A percentile compares a stretch with the other conserved stretches of the same genome.
These are phyloP conservation scores for Pseudomyrmex cubaensis DNA, from an alignment of 1,140 invertebrate species.

Conservation along the genomic window DNA sequence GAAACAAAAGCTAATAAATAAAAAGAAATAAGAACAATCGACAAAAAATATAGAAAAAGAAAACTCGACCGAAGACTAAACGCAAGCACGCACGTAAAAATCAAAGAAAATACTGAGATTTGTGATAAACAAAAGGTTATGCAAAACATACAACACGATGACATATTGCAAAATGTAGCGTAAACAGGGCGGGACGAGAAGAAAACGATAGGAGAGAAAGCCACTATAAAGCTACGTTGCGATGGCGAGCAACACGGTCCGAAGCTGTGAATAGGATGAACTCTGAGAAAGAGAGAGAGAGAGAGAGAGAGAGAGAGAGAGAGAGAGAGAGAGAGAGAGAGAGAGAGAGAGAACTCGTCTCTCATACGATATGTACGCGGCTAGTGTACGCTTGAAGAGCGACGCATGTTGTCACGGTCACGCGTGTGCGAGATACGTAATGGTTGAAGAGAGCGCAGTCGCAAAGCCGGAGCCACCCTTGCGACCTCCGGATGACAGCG, in stretches of 20 bases:
- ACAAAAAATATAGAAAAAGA: not conserved
- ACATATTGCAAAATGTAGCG: conserved; percentile 71
- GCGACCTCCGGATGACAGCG: conserved; percentile 66
- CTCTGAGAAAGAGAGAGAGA: not conserved
- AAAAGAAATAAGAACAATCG: not conserved
- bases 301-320: conserved; percentile 16
- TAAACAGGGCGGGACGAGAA: conserved; percentile 28
- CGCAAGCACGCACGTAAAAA: too few relatives aligned
- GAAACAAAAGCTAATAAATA: not conserved
- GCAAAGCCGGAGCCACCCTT: conserved; percentile 75
- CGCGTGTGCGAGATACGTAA: conserved; percentile 69
- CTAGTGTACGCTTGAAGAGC: conserved; percentile 45
- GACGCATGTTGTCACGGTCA: conserved; percentile 56
- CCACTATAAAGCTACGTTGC: conserved; percentile 67
- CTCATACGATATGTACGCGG: conserved; percentile 9
- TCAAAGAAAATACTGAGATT: conserved; percentile 62
- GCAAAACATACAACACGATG: conserved; percentile 77
- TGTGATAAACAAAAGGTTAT: conserved; percentile 79
- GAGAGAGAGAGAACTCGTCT: not conserved
- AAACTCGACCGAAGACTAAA: not conserved
- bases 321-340: not conserved
- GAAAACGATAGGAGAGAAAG: conserved; percentile 26
- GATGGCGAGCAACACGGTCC: conserved; percentile 48
- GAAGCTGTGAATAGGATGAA: not conserved
- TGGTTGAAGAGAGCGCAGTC: conserved; percentile 73